These are phyloP conservation scores for Calliphora vicina DNA, from an alignment of 1,140 invertebrate genomes.

Conservation along the genomic window DNA sequence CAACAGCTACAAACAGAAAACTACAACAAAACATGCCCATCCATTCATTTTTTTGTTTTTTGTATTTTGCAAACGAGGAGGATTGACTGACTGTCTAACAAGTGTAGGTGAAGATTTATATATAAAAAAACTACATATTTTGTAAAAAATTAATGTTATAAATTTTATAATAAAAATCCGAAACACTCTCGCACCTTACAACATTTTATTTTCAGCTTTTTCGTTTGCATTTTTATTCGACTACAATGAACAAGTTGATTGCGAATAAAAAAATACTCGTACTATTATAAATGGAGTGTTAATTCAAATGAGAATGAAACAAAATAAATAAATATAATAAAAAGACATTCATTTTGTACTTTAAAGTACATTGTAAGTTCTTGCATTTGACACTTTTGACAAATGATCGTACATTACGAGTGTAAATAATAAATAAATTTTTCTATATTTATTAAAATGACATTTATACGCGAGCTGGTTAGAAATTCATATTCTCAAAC, in stretches of 20 bases:
- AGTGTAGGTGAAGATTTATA: conserved; percentile 4
- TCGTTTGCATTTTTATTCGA: too few species aligned
- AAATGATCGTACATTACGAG: background rate
- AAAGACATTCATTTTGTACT: background rate
- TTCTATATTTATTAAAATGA: background rate
- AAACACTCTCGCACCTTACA: background rate
- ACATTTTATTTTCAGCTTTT: too few species aligned
- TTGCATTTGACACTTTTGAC: conserved; percentile 5
- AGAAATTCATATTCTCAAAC: background rate
- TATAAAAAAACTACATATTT: background rate
- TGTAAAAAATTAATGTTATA: background rate
- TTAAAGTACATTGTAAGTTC: background rate
- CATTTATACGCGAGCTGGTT: background rate
- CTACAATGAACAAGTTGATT: too few species aligned
- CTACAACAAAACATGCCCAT: too few species aligned
- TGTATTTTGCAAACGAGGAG: background rate
- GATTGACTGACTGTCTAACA: background rate
- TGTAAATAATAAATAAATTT: background rate
- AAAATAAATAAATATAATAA: background rate
- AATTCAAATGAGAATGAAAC: background rate
- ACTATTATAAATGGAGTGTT: background rate
- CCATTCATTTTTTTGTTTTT: too few species aligned
- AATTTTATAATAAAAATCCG: background rate
- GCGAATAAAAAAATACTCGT: background rate
- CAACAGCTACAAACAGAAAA: background rate